phyloP scores from a whole-genome alignment of 2,797 vertebrate species.

The Alosa sapidissima region DNA sequence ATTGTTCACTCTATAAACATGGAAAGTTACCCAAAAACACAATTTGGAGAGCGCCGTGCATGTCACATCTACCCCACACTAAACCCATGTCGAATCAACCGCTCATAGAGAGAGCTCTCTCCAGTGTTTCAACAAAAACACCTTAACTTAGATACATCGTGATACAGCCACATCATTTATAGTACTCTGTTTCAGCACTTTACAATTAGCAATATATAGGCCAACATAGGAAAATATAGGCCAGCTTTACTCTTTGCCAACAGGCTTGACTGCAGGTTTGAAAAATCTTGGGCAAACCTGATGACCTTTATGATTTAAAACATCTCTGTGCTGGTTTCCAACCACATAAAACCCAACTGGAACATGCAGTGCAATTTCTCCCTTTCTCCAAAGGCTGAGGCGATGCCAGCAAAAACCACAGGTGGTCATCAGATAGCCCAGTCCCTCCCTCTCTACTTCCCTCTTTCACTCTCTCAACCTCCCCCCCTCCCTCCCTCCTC shows the following conservation, averaged over 20 bases:
- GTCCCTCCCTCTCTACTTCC: neutral
- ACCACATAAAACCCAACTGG: constrained; percentile 7
- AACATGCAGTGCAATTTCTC: neutral
- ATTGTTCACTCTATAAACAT: neutral
- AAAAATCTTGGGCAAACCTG: constrained; percentile 4
- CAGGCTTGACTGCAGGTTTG: neutral
- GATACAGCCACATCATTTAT: neutral
- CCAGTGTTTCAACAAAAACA: neutral
- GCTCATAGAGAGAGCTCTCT: neutral
- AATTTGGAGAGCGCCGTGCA: neutral
- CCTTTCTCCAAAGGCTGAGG: neutral
- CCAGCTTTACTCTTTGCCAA: neutral
- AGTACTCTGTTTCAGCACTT: neutral
- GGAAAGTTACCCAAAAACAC: neutral
- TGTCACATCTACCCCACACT: neutral
- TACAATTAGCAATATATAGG: neutral
- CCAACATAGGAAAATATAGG: neutral
- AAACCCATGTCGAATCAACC: neutral
- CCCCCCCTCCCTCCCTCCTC: neutral
- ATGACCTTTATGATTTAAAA: neutral
- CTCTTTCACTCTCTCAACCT: neutral
- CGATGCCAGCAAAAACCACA: neutral
- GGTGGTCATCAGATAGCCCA: constrained; percentile 20
- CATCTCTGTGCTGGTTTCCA: constrained; percentile 3
- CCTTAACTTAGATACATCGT: neutral